Evolutionary conservation across 1,140 invertebrate genomes (phyloP).

Genomic region (honey bee (Apis mellifera)): Amel_HAv3.1 CM009946.2:4583501-4584000

Average conservation of each 20-base stretch:
- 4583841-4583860: conserved; percentile 62
- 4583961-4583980: too few relatives aligned
- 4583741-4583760: conserved; percentile 42
- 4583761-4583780: conserved; percentile 41
- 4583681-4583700: too few relatives aligned
- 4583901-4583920: conserved; percentile 4
- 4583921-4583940: not conserved
- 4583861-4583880: conserved; percentile 52
- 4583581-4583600: too few relatives aligned
- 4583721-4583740: conserved; percentile 23
- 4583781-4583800: conserved; percentile 48
- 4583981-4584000: too few relatives aligned
- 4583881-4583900: conserved; percentile 34
- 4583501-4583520: conserved; percentile 23
- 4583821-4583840: conserved; percentile 72
- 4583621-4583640: too few relatives aligned
- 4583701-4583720: conserved; percentile 46
- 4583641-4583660: too few relatives aligned
- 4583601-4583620: too few relatives aligned
- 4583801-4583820: not conserved
- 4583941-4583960: too few relatives aligned
- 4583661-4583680: too few relatives aligned
- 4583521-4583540: not conserved
- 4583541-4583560: too few relatives aligned
- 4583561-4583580: too few relatives aligned